These are phyloP conservation scores for human (Homo sapiens) DNA, from an alignment of 2,113 vertebrate species.

Conservation along the genomic window GRCh38 chr5:38096501-38097000, in stretches of 20 bases:
- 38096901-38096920: no score
- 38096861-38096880: no score
- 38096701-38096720: background rate
- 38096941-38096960: no score
- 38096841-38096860: no score
- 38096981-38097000: no score
- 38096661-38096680: background rate
- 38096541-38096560: background rate
- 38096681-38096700: background rate
- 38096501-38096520: background rate
- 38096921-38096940: no score
- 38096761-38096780: background rate
- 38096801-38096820: background rate
- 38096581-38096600: background rate
- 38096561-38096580: accelerated
- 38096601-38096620: no score
- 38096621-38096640: accelerated
- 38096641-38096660: background rate
- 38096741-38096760: background rate
- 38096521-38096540: background rate
- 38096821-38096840: no score
- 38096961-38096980: no score
- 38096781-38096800: background rate
- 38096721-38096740: background rate
- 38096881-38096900: no score